Evolutionary conservation across 2,797 vertebrate species (phyloP).

Genomic region (Iguana delicatissima): DNA sequence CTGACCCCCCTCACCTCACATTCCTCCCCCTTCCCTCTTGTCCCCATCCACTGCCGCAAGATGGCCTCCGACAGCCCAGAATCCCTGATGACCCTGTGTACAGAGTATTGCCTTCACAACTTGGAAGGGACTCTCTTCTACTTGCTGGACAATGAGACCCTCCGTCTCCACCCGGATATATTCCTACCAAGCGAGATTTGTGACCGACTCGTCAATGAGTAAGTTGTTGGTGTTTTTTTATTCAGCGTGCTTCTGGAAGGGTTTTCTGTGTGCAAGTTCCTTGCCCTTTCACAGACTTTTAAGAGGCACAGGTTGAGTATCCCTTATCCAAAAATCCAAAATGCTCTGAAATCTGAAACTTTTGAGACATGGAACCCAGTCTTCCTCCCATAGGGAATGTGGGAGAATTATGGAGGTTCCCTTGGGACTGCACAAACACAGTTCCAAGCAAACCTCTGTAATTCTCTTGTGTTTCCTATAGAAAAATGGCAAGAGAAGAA

Average conservation of each 20-base stretch:
- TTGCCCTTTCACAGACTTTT: not conserved
- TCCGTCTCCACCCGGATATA: slow-evolving; percentile 91
- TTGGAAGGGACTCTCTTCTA: slow-evolving; percentile 94
- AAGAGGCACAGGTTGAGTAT: no score
- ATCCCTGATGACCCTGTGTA: slow-evolving; percentile 93
- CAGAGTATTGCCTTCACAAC: slow-evolving; percentile 94
- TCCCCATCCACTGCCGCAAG: slow-evolving; percentile 50
- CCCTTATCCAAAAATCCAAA: no score
- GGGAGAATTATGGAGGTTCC: no score
- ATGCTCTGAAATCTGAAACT: no score
- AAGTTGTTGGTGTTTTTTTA: slow-evolving; percentile 31
- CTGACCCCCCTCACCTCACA: slow-evolving; percentile 45
- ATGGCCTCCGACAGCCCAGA: slow-evolving; percentile 96
- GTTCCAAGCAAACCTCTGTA: no score
- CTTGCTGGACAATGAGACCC: slow-evolving; percentile 88
- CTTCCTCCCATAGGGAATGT: no score
- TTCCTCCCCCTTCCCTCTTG: slow-evolving; percentile 22
- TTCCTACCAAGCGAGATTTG: slow-evolving; percentile 98
- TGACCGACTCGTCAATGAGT: slow-evolving; percentile 96
- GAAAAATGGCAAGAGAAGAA: no score
- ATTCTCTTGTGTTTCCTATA: no score
- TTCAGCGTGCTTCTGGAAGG: not conserved
- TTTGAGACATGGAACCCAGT: no score
- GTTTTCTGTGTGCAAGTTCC: not conserved
- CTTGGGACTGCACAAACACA: no score